These are phyloP conservation scores for Mixornis gularis DNA, from an alignment of 2,113 vertebrate genomes.

Conservation along the genomic window DNA sequence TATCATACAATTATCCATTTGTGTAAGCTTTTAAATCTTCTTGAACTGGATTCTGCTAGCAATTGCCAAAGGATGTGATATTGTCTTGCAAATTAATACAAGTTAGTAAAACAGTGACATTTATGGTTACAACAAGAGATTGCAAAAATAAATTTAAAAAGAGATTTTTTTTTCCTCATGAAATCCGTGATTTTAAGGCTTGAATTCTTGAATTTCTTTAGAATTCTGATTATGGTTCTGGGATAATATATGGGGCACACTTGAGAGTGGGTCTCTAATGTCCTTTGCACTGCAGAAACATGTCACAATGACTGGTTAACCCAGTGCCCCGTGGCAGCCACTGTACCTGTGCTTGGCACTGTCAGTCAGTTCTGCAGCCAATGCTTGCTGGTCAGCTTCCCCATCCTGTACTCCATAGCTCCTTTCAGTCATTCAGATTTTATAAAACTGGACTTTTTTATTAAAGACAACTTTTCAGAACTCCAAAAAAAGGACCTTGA, in stretches of 20 bases:
- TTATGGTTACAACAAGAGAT: neutral
- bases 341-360: neutral
- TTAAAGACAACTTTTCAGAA: neutral
- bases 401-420: neutral
- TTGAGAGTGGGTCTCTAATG: neutral
- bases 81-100: neutral
- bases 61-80: neutral
- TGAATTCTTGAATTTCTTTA: neutral
- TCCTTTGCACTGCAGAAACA: neutral
- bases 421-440: neutral
- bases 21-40: neutral
- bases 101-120: neutral
- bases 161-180: neutral
- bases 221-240: neutral
- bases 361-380: neutral
- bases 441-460: neutral
- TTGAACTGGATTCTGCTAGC: neutral
- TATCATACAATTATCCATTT: neutral
- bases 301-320: neutral
- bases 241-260: neutral
- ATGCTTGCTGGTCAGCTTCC: neutral
- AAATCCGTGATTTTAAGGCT: neutral
- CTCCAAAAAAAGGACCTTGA: neutral
- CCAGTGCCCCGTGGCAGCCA: neutral
- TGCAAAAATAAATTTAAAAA: neutral